Base-by-base conservation (phyloP, 2,797 vertebrate genomes). In the Anniella stebbinsi region DNA sequence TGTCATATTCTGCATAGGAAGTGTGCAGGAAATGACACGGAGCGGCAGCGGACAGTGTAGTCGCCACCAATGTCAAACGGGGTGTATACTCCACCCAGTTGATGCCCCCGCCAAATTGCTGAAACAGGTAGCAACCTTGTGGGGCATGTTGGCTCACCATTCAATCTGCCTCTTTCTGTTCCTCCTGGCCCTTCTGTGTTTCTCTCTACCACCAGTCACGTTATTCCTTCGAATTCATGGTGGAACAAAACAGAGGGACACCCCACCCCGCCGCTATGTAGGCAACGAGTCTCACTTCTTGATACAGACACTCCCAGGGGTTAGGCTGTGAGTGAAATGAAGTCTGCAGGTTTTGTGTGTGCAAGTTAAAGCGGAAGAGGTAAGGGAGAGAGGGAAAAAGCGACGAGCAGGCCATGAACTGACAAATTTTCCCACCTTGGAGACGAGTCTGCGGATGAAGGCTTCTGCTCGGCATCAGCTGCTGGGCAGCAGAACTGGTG, bases 401-500 rank as follows among this genome's bases (percentile, higher is more conserved):
- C 41, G 87, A 63, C 72, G 60, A 80, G 48, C 77, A 92, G 17
- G 18, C 51, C 15, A 81, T 76, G 48, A 84, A 76, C 2, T 89
- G 72, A 28, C 73, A 80, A 84, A 69, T 70, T 90, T 93, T 96
- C 97, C 90, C 97, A 98, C 97, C 97, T 97, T 91, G 97, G 92
- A 94, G 96, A 96, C 78, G 96, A 96, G 93, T 98, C 97, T 0
- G 97, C 96, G 94, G 97, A 96, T 88, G 98, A 97, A 1, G 97
- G 96, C 92, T 99, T 99, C 94, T 98, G 98, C 93, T 98, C 98
- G 12, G 98, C 97, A 17, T 99, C 99, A 2, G 98, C 98, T 33
- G 98, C 99, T 3, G 99, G 99, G 95, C 99, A 99, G 96, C 99
- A 99, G 96, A 99, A 99, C 96, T 99, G 99, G 96, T 99, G 99